phyloP scores from a whole-genome alignment of 2,797 vertebrate species.

The Sciurus carolinensis region DNA sequence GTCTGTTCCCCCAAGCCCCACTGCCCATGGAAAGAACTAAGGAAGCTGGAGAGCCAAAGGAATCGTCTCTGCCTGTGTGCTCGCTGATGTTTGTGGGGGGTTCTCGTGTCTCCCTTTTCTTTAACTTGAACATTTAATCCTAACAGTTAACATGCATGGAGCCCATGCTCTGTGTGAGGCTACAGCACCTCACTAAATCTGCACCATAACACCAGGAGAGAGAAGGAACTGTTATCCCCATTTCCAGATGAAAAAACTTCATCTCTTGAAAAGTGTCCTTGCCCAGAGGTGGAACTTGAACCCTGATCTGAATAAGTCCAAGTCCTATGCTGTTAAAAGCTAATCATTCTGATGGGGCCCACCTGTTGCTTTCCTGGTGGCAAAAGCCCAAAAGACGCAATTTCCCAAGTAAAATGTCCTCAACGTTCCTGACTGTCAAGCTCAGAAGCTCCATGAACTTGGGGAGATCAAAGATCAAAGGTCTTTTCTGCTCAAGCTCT shows the following conservation, averaged over 20 bases:
- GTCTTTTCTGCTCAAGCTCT: background rate
- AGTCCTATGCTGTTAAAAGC: background rate
- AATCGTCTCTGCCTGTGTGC: fast-evolving
- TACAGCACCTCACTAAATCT: background rate
- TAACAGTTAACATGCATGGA: background rate
- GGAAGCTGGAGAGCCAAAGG: background rate
- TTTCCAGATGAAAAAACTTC: background rate
- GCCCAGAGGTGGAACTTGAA: conserved; percentile 71
- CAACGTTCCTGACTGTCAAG: background rate
- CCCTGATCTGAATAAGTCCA: background rate
- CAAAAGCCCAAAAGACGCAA: background rate
- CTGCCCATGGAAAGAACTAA: fast-evolving
- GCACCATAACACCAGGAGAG: background rate
- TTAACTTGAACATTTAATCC: background rate
- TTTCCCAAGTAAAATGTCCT: background rate
- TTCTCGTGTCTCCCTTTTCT: background rate
- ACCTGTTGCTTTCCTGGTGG: background rate
- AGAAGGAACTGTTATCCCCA: background rate
- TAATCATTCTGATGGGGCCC: background rate
- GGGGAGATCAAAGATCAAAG: background rate
- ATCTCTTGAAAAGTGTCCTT: background rate
- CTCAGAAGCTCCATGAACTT: background rate
- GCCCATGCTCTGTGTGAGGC: fast-evolving
- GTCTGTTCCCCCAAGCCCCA: background rate
- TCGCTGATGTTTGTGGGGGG: fast-evolving